A percentile compares a stretch with the other conserved stretches of the same genome.
These are phyloP conservation scores for Apamea monoglypha DNA, from an alignment of 2,888 invertebrate species.

Conservation along the genomic window DNA sequence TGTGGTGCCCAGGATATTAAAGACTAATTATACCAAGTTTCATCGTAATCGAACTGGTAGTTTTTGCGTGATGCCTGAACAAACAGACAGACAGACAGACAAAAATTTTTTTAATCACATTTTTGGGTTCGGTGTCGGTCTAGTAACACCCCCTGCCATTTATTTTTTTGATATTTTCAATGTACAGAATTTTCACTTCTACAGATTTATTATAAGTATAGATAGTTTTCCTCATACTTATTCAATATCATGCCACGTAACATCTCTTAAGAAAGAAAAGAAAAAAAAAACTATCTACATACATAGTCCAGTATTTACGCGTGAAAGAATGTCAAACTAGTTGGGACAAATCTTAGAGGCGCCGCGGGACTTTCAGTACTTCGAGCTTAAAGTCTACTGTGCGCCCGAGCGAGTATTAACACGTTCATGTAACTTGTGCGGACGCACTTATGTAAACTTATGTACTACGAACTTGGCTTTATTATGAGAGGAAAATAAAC, in stretches of 20 bases:
- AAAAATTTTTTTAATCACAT: no score
- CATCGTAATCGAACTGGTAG: no score
- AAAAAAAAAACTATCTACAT: constrained; percentile 18
- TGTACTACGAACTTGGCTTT: constrained; percentile 38
- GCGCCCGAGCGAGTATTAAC: constrained; percentile 52
- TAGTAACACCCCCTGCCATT: no score
- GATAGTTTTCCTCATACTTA: constrained; percentile 26
- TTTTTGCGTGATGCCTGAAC: no score
- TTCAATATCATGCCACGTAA: constrained; percentile 30
- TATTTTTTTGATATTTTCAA: no score
- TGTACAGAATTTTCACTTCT: no score
- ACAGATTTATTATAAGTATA: no score
- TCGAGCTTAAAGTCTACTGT: constrained; percentile 58
- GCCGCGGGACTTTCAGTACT: constrained; percentile 64
- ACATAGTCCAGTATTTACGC: constrained; percentile 46
- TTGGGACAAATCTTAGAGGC: constrained; percentile 59
- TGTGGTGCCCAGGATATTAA: no score
- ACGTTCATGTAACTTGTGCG: constrained; percentile 53
- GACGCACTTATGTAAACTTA: constrained; percentile 56
- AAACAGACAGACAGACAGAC: no score
- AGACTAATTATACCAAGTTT: no score
- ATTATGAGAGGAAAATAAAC: constrained; percentile 28
- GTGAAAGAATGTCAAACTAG: constrained; percentile 66
- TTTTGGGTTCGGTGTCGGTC: no score
- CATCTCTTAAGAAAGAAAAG: constrained; percentile 7